Evolutionary conservation across 2,113 vertebrate genomes (phyloP).

Genomic region (Syngnathoides biaculeatus): DNA sequence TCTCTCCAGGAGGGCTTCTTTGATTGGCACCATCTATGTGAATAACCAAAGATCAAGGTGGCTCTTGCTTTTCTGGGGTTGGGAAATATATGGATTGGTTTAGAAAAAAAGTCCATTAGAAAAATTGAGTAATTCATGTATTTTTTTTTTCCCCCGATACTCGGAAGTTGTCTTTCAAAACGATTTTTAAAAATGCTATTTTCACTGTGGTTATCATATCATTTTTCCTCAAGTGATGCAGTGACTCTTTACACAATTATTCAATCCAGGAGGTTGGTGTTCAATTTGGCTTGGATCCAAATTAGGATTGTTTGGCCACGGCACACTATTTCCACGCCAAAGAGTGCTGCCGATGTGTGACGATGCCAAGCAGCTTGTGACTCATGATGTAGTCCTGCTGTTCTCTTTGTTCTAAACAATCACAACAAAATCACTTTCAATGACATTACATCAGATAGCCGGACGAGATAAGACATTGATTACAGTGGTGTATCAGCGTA

Average conservation of each 20-base stretch:
- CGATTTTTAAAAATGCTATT: not conserved
- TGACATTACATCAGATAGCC: not conserved
- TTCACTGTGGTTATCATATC: not conserved
- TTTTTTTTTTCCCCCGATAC: not conserved
- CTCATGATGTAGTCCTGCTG: not conserved
- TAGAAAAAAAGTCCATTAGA: not conserved
- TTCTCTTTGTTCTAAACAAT: not conserved
- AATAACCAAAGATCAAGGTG: constrained; percentile 48
- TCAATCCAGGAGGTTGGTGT: not conserved
- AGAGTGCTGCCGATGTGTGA: not conserved
- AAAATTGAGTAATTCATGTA: not conserved
- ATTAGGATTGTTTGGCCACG: not conserved
- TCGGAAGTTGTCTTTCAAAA: not conserved
- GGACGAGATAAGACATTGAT: not conserved
- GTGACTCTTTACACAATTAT: not conserved
- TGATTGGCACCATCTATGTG: constrained; percentile 64
- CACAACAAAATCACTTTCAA: not conserved
- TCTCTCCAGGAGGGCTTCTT: constrained; percentile 57
- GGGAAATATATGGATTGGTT: not conserved
- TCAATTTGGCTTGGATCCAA: not conserved
- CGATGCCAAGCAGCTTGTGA: not conserved
- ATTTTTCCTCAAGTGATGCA: not conserved
- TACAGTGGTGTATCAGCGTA: not conserved
- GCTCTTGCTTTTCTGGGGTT: not conserved
- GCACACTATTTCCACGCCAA: not conserved